Percentiles rank a stretch among this genome's conserved stretches.
Conservation (phyloP, 92 coral and sea anemone genomes). For the Parazoanthus darwini region DNA sequence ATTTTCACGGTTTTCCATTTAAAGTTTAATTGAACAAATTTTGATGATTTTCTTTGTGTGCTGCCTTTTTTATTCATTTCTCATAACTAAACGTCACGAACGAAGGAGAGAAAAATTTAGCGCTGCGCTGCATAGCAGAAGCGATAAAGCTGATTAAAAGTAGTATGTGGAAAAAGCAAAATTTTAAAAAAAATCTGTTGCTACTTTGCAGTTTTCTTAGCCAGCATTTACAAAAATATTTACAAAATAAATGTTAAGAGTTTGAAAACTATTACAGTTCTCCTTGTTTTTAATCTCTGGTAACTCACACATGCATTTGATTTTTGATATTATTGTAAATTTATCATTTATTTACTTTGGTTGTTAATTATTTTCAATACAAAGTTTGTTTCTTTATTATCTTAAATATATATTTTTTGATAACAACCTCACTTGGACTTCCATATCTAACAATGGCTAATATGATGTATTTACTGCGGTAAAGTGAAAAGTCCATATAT, state of each 20-base stretch:
- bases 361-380: neutral
- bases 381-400: neutral
- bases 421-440: neutral
- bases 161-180: no score
- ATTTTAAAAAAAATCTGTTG: no score
- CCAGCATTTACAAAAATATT: neutral
- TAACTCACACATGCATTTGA: neutral
- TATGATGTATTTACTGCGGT: no score
- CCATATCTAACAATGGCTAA: neutral
- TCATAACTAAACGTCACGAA: neutral
- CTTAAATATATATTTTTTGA: neutral
- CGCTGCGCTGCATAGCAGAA: neutral
- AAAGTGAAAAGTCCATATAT: neutral
- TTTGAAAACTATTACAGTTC: neutral
- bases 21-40: neutral
- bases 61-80: no score
- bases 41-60: no score
- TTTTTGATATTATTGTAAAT: conserved; percentile 2
- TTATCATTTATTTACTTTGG: no score
- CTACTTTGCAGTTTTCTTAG: neutral
- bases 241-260: neutral
- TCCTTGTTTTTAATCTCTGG: neutral
- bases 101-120: neutral
- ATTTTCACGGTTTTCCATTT: neutral
- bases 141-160: neutral